A percentile compares a stretch with the other conserved stretches of the same genome.
phyloP scores from a whole-genome alignment of 2,888 invertebrate genomes.

The Punctoribates punctum region DNA sequence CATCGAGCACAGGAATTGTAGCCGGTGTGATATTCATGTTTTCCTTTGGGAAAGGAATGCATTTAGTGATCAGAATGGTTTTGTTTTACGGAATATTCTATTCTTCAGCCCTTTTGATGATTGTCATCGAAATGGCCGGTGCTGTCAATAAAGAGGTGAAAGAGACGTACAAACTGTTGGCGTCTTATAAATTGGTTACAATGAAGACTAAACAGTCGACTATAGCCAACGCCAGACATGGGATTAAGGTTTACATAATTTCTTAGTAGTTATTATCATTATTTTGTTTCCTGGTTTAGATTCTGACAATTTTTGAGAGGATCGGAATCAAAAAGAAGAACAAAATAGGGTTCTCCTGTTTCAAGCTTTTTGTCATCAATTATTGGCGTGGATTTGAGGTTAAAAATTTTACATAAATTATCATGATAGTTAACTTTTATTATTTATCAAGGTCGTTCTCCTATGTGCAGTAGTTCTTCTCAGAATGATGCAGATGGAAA shows the following conservation, averaged over 20 bases:
- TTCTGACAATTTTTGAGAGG: background rate
- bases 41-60: background rate
- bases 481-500: background rate
- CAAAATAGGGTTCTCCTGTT: background rate
- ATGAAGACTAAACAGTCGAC: background rate
- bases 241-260: background rate
- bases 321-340: background rate
- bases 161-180: background rate
- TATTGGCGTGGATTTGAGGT: background rate
- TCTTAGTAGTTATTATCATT: background rate
- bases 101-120: background rate
- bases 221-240: background rate
- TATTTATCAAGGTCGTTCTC: background rate
- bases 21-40: background rate
- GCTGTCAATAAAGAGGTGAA: background rate
- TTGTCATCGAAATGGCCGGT: background rate
- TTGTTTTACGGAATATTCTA: background rate
- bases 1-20: background rate
- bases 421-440: background rate
- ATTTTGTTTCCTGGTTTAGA: background rate
- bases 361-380: background rate
- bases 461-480: background rate
- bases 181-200: background rate
- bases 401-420: background rate
- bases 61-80: too few relatives aligned